Conservation (phyloP, 2,113 vertebrate species). For the Callorhinus ursinus region DNA sequence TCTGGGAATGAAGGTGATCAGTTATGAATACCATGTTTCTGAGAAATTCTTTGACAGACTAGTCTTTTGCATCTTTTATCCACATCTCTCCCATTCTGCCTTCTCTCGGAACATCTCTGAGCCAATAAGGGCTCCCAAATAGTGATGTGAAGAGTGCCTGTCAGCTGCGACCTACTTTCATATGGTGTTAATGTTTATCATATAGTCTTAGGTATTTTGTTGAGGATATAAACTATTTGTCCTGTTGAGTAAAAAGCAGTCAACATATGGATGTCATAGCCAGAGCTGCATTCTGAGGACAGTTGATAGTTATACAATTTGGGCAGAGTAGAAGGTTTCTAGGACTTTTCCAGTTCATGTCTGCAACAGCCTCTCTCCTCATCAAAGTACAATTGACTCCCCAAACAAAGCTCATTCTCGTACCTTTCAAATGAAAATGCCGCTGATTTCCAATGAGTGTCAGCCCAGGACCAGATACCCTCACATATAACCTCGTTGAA, state of each 20-base stretch:
- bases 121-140: background rate
- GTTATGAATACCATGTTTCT: background rate
- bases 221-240: background rate
- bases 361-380: background rate
- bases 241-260: background rate
- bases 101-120: background rate
- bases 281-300: background rate
- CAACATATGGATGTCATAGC: background rate
- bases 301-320: background rate
- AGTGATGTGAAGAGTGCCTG: no score
- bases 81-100: background rate
- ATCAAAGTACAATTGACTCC: background rate
- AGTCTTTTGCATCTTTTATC: background rate
- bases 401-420: background rate
- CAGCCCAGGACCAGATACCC: background rate
- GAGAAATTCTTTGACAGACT: background rate
- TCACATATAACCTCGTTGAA: background rate
- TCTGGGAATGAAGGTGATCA: background rate
- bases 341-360: background rate
- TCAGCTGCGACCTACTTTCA: background rate
- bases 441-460: background rate
- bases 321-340: background rate
- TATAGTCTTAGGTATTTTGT: background rate
- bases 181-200: background rate
- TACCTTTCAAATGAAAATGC: slow-evolving; percentile 5